Evolutionary conservation across 2,888 invertebrate genomes (phyloP), one percentile per base, ranked within the genome.

Genomic region (Liodrosophila aerea): DNA sequence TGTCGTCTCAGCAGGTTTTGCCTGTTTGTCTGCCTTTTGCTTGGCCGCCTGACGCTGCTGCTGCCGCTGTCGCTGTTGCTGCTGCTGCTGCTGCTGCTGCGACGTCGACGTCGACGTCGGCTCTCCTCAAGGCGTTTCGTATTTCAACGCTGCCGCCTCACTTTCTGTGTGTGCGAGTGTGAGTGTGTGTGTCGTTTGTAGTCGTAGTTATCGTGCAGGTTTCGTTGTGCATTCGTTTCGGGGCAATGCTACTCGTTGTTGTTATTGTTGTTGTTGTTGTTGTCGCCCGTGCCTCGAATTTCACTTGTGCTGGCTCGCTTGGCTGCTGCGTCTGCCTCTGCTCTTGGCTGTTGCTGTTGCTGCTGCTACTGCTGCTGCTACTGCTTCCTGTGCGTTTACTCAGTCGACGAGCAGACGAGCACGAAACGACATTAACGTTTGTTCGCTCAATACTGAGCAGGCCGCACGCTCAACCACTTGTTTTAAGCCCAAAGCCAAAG

Each of bases 1-100:
- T 88, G 81, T 78, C 87, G 83, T 88, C 87, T 88, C 87, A 86
- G 87, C 87, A 88, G 88, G 86, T 85, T 87, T 86, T 75, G 87
- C 86, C 88, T 85, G 86, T 86, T 87, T 88, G 88, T 87, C 87
- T 87, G 87, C 87, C 85, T 83, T 85, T 87, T 85, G 87, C 74
- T 76, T 84, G 76, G 75, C 61, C 59, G 73, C 60, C 54, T 69
- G 68, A 62, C 69, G 65, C 65, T 36, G 53, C 44, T 64, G 74
- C 62, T 69, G 72, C 29, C 41, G 37, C 53, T 53, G 61, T 7
- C 31, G 43, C 22, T 56, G 72, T 16, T 15, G 50, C 44, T 27
- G 73, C 41, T 31, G 61, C 30, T 27, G 56, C 54, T 34, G 53
- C 50, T 49, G 61, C 52, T 51, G 44, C 64, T 56, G 74, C 61